Base-by-base conservation (phyloP, 2,797 vertebrate species). In the Potorous gilbertii region DNA sequence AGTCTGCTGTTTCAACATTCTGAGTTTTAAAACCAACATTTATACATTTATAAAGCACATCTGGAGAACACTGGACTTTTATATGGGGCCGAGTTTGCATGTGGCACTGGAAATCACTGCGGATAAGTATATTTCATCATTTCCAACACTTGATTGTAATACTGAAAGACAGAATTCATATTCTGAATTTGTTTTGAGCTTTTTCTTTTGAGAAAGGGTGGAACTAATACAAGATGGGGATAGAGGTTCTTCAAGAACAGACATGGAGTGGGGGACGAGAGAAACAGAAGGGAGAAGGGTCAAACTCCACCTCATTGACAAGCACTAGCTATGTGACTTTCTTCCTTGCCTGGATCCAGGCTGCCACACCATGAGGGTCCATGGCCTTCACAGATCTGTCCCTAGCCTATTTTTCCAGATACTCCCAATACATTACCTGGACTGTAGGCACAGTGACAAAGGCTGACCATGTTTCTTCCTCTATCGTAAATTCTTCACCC, bases 11-110 rank as follows among this genome's bases (percentile, higher is more conserved):
- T 74, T 90, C 54, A 91, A 50, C 29, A 95, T 46, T 50, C n/a
- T 31, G 62, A 56, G 40, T 57, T 94, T 92, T 46, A 93, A 95
- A 92, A 56, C 16, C n/a, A 96, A 50, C 6, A 93, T 92, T 92
- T 62, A 87, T 54, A 89, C 29, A 92, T 0, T 6, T 54, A 34
- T 52, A 96, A 92, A 11, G 34, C 46, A 46, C 0, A 50, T 31
- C 59, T 95, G 40, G 50, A 94, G 94, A 90, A 95, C 92, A 94
- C 40, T 87, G 74, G 3, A 87, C 40, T 50, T 87, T 50, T 50
- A 92, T 12, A 2, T 92, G 31, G 55, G 2, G 46, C 66, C 18
- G 34, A 29, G 28, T 52, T 94, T 95, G 50, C 13, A 91, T 21
- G 54, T 34, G 54, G 29, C 29, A 27, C n/a, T 93, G 24, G 12